phyloP scores from a whole-genome alignment of 2,888 invertebrate species.

The Carpatolechia fugitivella region DNA sequence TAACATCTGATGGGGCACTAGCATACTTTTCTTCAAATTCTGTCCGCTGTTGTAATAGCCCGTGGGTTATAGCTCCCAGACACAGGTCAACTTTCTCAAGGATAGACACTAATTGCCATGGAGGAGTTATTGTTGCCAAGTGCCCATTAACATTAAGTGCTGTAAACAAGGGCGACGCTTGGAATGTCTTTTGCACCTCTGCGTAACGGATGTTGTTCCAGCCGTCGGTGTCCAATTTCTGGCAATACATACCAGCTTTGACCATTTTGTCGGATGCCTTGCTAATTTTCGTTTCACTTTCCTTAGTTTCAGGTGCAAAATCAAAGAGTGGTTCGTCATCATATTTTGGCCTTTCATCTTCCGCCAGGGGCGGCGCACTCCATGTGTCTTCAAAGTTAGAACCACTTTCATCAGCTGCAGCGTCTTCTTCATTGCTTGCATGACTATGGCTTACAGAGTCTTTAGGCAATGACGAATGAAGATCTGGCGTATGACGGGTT shows the following conservation, averaged over 20 bases:
- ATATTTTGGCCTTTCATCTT: not conserved
- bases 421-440: not conserved
- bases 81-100: not conserved
- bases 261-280: conserved; percentile 5
- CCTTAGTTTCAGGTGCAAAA: conserved; percentile 12
- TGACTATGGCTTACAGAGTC: not conserved
- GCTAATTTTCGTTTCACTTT: conserved; percentile 5
- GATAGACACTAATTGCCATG: not conserved
- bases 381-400: not conserved
- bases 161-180: not conserved
- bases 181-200: not conserved
- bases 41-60: not conserved
- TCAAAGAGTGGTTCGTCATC: not conserved
- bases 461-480: not conserved
- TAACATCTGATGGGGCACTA: not conserved
- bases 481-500: not conserved
- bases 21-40: not conserved
- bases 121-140: not conserved
- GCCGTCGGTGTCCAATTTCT: not conserved
- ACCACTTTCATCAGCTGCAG: not conserved
- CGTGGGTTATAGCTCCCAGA: not conserved
- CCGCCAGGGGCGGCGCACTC: not conserved
- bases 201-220: not conserved
- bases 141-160: not conserved
- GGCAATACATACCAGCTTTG: conserved; percentile 8